Evolutionary conservation across 2,797 vertebrate species (phyloP).

Genomic region (Scolopax rusticola): DNA sequence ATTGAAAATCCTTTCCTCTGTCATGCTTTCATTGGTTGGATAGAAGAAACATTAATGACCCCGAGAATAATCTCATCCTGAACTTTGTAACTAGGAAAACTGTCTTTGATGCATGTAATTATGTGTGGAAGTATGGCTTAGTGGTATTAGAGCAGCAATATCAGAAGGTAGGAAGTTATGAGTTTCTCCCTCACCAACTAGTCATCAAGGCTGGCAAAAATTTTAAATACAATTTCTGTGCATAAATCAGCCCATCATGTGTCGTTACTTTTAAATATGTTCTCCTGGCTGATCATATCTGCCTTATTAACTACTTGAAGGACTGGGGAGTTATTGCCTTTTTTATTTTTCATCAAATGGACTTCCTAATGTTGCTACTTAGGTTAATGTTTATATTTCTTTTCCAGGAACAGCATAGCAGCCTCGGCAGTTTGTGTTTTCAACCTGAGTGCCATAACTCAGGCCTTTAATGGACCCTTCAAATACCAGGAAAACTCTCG

Average conservation of each 20-base stretch:
- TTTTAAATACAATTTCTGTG: background rate
- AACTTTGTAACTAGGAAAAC: background rate
- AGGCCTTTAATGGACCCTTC: constrained; percentile 94
- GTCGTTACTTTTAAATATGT: background rate
- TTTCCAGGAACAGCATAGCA: constrained; percentile 94
- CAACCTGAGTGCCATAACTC: constrained; percentile 94
- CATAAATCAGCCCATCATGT: background rate
- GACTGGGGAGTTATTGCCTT: background rate
- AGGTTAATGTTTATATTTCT: background rate
- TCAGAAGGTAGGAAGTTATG: background rate
- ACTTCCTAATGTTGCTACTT: background rate
- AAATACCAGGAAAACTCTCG: constrained; percentile 98
- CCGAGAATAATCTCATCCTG: background rate
- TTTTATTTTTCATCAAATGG: background rate
- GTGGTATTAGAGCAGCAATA: background rate
- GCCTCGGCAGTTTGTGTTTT: constrained; percentile 97
- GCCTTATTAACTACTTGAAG: background rate
- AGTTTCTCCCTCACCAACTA: background rate
- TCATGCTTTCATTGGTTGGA: background rate
- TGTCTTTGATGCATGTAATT: background rate
- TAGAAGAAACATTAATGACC: background rate
- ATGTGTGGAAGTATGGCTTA: background rate
- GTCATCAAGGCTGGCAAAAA: background rate
- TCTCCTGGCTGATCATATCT: background rate
- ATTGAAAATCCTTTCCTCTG: background rate